A percentile compares a stretch with the other conserved stretches of the same genome.
Conservation (phyloP, 2,113 vertebrate genomes). For the Eclectus roratus region DNA sequence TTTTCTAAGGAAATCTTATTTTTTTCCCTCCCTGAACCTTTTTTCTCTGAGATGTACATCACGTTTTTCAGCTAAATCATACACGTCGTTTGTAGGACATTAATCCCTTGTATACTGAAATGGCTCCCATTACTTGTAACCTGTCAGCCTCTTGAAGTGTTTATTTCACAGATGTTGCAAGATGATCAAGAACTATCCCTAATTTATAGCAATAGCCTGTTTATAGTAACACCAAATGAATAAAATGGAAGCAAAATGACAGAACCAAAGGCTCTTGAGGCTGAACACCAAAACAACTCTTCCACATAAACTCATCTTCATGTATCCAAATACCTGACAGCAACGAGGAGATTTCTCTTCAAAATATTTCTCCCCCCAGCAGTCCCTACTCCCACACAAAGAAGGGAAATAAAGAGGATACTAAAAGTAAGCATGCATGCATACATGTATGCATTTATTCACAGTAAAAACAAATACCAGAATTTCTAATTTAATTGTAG, state of each 20-base stretch:
- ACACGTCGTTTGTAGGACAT: not conserved
- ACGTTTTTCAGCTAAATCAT: not conserved
- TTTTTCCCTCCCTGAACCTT: not conserved
- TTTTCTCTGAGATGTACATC: not conserved
- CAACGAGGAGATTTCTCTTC: not conserved
- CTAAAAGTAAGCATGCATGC: not conserved
- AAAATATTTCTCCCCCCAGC: not conserved
- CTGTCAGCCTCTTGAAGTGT: not conserved
- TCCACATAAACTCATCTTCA: not conserved
- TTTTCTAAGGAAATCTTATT: not conserved
- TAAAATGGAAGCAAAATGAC: not conserved
- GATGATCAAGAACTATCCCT: not conserved
- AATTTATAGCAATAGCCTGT: not conserved
- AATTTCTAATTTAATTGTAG: not conserved
- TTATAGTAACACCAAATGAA: not conserved
- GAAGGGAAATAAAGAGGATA: not conserved
- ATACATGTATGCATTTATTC: not conserved
- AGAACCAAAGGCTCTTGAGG: not conserved
- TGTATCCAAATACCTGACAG: not conserved
- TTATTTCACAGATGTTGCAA: not conserved
- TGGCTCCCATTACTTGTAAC: not conserved
- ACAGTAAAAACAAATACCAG: not conserved
- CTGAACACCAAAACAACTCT: not conserved
- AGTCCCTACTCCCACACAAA: not conserved
- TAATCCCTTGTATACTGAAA: not conserved